A percentile compares a stretch with the other conserved stretches of the same genome.
phyloP scores from a whole-genome alignment of 92 coral and sea anemone species.

The Isaurus tuberculatus region DNA sequence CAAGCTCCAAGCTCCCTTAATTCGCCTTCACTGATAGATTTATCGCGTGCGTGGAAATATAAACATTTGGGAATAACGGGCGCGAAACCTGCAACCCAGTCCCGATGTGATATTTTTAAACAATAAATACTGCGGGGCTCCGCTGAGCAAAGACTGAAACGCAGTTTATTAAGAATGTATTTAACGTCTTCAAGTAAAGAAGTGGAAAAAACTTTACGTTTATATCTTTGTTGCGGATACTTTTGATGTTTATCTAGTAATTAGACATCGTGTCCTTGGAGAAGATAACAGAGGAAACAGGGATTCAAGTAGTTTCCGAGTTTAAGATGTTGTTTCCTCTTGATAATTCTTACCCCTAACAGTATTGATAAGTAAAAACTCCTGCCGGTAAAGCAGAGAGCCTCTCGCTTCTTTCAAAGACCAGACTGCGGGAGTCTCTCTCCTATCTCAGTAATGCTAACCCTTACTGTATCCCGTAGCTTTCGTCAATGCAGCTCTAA shows the following conservation, averaged over 20 bases:
- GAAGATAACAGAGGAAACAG: conserved; percentile 73
- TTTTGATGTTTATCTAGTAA: conserved; percentile 58
- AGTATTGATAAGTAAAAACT: conserved; percentile 39
- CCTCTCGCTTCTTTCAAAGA: conserved; percentile 63
- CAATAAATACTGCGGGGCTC: conserved; percentile 31
- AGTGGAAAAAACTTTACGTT: not conserved
- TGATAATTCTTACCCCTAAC: conserved; percentile 23
- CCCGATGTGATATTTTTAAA: conserved; percentile 33
- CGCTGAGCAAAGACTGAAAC: conserved; percentile 20
- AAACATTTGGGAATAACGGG: conserved; percentile 36
- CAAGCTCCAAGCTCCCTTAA: conserved; percentile 33
- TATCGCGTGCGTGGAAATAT: conserved; percentile 51
- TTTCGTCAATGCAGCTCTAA: conserved; percentile 75
- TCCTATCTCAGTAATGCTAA: conserved; percentile 75
- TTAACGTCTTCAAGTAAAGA: conserved; percentile 11
- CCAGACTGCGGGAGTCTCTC: conserved; percentile 56
- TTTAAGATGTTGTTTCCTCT: conserved; percentile 41
- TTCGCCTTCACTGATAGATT: conserved; percentile 36
- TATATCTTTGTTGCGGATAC: conserved; percentile 38
- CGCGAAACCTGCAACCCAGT: conserved; percentile 35
- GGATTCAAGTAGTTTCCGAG: conserved; percentile 53
- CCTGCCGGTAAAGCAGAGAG: conserved; percentile 48
- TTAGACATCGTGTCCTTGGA: conserved; percentile 60
- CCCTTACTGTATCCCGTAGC: conserved; percentile 83
- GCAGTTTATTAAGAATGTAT: conserved; percentile 29